Conservation (phyloP, 1,140 invertebrate species). For the Conus ventricosus region DNA sequence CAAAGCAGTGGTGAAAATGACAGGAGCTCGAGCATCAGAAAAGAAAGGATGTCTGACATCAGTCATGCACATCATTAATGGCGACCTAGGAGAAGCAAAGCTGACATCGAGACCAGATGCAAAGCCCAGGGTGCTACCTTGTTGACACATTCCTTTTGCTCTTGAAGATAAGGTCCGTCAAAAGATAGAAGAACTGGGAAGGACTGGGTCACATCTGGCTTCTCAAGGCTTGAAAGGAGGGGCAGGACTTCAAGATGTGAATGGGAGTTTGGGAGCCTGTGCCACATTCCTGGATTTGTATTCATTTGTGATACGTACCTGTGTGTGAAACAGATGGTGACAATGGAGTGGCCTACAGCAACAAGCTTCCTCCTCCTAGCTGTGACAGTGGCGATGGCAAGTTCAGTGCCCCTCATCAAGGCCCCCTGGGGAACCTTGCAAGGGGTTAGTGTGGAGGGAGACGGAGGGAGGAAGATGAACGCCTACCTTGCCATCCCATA, state of each 20-base stretch:
- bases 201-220: conserved; percentile 7
- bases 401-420: conserved; percentile 4
- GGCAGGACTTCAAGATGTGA: too few relatives aligned
- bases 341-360: too few relatives aligned
- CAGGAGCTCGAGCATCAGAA: not conserved
- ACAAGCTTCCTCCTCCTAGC: not conserved
- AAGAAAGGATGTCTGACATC: not conserved
- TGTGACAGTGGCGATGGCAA: not conserved
- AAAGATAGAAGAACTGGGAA: conserved; percentile 39
- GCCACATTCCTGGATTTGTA: too few relatives aligned
- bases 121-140: not conserved
- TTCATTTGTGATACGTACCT: too few relatives aligned
- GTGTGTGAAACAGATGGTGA: too few relatives aligned
- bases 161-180: conserved; percentile 21
- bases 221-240: too few relatives aligned
- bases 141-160: not conserved
- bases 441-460: conserved; percentile 5
- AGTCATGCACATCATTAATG: not conserved
- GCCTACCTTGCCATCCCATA: conserved; percentile 37
- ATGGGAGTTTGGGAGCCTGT: too few relatives aligned
- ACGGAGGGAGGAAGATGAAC: conserved; percentile 21
- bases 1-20: not conserved
- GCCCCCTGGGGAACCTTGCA: conserved; percentile 29
- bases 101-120: not conserved
- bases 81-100: not conserved